phyloP scores from a whole-genome alignment of 2,797 vertebrate species.

The Chaetodon trifasciatus region DNA sequence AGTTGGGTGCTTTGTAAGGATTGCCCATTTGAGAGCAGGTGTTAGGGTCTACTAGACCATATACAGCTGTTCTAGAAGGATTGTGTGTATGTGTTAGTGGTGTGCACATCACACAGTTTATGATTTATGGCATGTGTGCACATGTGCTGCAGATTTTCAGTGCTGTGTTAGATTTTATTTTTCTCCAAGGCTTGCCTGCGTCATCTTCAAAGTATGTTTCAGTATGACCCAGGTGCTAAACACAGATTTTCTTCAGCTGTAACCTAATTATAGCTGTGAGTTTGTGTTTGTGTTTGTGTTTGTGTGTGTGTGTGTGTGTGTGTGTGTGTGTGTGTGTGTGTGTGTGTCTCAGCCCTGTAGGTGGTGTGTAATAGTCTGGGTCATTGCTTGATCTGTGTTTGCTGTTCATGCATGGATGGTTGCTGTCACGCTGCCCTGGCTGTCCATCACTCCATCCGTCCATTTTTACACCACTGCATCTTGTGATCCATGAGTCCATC shows the following conservation, averaged over 20 bases:
- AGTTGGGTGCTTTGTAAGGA: slow-evolving; percentile 24
- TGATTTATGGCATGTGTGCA: slow-evolving; percentile 52
- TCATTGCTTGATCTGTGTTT: slow-evolving; percentile 20
- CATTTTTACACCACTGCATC: not conserved
- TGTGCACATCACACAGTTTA: slow-evolving; percentile 11
- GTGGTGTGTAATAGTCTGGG: slow-evolving; percentile 21
- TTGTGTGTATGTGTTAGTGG: slow-evolving; percentile 20
- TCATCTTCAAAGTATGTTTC: slow-evolving; percentile 51
- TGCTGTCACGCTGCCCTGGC: slow-evolving; percentile 6
- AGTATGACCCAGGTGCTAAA: slow-evolving; percentile 61
- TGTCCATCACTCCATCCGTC: slow-evolving; percentile 10
- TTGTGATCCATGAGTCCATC: not conserved
- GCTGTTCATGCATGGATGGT: slow-evolving; percentile 1
- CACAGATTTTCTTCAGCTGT: slow-evolving; percentile 50
- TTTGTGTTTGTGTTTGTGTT: not conserved
- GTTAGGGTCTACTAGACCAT: not conserved
- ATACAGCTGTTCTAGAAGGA: slow-evolving; percentile 46
- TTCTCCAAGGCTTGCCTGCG: slow-evolving; percentile 13
- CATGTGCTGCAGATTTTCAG: slow-evolving; percentile 45
- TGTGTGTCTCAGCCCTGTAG: slow-evolving; percentile 10
- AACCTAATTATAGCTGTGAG: slow-evolving; percentile 47
- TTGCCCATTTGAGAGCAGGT: slow-evolving; percentile 20
- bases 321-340: not conserved
- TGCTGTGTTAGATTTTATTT: slow-evolving; percentile 44
- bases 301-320: not conserved